These are phyloP conservation scores for Sitophilus oryzae DNA, from an alignment of 1,140 invertebrate genomes.

Conservation along the genomic window DNA sequence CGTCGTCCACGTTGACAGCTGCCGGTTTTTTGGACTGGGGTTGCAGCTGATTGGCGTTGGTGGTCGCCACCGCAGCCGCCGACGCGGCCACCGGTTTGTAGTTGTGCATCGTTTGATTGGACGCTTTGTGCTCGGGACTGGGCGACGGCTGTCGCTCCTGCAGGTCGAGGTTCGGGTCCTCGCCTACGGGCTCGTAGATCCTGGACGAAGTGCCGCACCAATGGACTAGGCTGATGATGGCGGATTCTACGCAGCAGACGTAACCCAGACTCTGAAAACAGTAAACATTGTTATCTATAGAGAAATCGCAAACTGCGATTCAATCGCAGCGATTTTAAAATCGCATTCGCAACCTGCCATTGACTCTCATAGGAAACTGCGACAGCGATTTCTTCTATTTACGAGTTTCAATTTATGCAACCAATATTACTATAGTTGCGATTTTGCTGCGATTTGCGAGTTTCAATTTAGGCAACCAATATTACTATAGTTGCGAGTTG, in stretches of 20 bases:
- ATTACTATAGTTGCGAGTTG: too few species aligned
- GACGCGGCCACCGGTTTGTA: slow-evolving; percentile 40
- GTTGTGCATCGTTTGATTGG: slow-evolving; percentile 42
- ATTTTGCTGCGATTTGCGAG: too few species aligned
- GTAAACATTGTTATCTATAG: too few species aligned
- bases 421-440: too few species aligned
- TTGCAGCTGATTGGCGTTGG: too few species aligned
- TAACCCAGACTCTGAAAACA: slow-evolving; percentile 42
- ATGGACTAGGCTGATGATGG: slow-evolving; percentile 40
- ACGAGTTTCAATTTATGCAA: too few species aligned
- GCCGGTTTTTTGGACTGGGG: slow-evolving; percentile 30
- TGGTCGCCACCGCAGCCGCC: slow-evolving; percentile 34
- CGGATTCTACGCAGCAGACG: slow-evolving; percentile 40
- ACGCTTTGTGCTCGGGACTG: slow-evolving; percentile 33
- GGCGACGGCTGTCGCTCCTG: slow-evolving; percentile 38
- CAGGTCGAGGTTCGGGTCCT: slow-evolving; percentile 41
- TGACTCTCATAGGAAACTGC: too few species aligned
- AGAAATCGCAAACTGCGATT: too few species aligned
- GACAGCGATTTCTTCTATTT: too few species aligned
- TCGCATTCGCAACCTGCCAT: too few species aligned
- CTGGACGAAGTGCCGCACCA: slow-evolving; percentile 35
- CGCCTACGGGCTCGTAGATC: slow-evolving; percentile 41
- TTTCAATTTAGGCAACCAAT: too few species aligned
- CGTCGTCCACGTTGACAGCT: slow-evolving; percentile 39
- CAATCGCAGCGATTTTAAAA: too few species aligned